Evolutionary conservation across 2,113 vertebrate genomes (phyloP).

Genomic region (Sander lucioperca): DNA sequence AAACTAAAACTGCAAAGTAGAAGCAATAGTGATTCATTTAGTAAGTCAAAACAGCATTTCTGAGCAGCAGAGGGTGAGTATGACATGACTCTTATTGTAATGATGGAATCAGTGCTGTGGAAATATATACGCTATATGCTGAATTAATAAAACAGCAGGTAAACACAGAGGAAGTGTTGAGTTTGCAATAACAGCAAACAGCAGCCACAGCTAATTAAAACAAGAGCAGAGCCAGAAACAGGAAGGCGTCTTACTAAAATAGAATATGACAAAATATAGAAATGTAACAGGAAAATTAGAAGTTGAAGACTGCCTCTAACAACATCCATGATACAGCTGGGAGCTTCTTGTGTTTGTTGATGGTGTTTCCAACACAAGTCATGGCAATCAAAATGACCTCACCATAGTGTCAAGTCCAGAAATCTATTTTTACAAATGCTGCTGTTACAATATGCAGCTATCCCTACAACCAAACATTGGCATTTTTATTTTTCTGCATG

Average conservation of each 20-base stretch:
- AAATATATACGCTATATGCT: neutral
- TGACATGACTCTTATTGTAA: neutral
- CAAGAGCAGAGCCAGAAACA: neutral
- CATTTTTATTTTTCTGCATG: neutral
- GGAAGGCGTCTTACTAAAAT: neutral
- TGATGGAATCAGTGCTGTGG: neutral
- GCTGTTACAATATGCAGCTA: neutral
- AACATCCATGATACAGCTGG: neutral
- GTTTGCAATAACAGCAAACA: conserved; percentile 17
- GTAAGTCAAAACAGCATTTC: neutral
- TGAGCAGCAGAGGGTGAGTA: neutral
- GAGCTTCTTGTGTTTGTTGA: too few relatives aligned
- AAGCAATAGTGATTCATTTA: neutral
- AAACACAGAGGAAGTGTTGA: conserved; percentile 9
- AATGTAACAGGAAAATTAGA: neutral
- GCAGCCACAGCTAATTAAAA: conserved; percentile 1
- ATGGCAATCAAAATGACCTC: neutral
- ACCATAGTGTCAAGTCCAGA: neutral
- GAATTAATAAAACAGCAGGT: conserved; percentile 7
- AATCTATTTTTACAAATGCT: neutral
- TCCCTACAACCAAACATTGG: neutral
- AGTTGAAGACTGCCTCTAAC: neutral
- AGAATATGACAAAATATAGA: neutral
- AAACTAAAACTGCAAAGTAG: too few relatives aligned
- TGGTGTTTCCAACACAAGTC: neutral